phyloP scores from a whole-genome alignment of 2,113 vertebrate species.

The Tachysurus vachellii region DNA sequence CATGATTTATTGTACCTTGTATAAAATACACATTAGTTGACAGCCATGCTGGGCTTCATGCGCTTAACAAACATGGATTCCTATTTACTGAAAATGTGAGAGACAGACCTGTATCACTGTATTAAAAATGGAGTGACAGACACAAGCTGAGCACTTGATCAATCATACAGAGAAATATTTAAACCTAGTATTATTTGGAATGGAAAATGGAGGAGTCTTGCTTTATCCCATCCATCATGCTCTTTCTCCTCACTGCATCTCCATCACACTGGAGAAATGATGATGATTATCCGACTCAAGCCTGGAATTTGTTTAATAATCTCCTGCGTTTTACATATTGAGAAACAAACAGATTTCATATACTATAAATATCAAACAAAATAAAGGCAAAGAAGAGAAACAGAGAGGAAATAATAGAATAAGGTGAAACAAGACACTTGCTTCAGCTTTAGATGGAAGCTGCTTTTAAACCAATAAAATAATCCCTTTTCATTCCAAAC shows the following conservation, averaged over 20 bases:
- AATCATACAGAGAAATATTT: slow-evolving; percentile 72
- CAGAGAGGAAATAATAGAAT: slow-evolving; percentile 27
- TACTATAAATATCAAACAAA: slow-evolving; percentile 56
- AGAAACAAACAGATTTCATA: slow-evolving; percentile 63
- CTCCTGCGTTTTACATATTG: slow-evolving; percentile 70
- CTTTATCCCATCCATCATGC: slow-evolving; percentile 77
- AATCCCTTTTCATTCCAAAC: slow-evolving; percentile 83
- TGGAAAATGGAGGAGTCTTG: slow-evolving; percentile 71
- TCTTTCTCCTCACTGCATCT: slow-evolving; percentile 62
- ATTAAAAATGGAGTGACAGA: slow-evolving; percentile 76
- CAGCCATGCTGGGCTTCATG: slow-evolving; percentile 41
- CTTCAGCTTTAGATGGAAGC: slow-evolving; percentile 74
- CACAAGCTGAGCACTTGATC: slow-evolving; percentile 68
- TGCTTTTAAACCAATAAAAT: slow-evolving; percentile 79
- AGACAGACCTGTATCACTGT: slow-evolving; percentile 57
- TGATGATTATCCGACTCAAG: slow-evolving; percentile 59
- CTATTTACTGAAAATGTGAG: slow-evolving; percentile 70
- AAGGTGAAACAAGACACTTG: slow-evolving; percentile 49
- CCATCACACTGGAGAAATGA: slow-evolving; percentile 65
- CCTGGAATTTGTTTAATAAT: slow-evolving; percentile 72
- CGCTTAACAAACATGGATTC: slow-evolving; percentile 62
- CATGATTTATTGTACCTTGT: slow-evolving; percentile 42
- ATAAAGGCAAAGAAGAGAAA: slow-evolving; percentile 46
- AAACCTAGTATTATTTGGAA: slow-evolving; percentile 73
- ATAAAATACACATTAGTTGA: slow-evolving; percentile 51